A percentile compares a stretch with the other conserved stretches of the same genome.
These are phyloP conservation scores for Ischnus inquisitorius DNA, from an alignment of 2,888 invertebrate genomes.

Conservation along the genomic window DNA sequence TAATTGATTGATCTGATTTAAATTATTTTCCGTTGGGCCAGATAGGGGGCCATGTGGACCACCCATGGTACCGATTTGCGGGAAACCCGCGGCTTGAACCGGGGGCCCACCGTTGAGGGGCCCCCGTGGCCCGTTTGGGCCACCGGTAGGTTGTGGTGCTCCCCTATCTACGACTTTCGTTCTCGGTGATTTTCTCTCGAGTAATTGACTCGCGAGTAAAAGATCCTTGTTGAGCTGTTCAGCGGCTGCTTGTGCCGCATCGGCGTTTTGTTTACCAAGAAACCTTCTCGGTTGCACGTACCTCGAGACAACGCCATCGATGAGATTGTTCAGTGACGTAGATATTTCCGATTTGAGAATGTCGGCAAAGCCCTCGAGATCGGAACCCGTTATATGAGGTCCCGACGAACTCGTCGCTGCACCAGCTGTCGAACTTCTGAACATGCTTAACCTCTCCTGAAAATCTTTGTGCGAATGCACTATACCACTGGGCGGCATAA, in stretches of 20 bases:
- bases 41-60: conserved; percentile 82
- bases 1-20: conserved; percentile 87
- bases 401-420: conserved; percentile 87
- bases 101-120: conserved; percentile 84
- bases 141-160: conserved; percentile 85
- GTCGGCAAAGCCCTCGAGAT: conserved; percentile 96
- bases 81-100: conserved; percentile 86
- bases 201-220: conserved; percentile 92
- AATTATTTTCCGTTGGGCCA: conserved; percentile 86
- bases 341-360: conserved; percentile 96
- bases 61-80: conserved; percentile 87
- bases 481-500: conserved; percentile 86
- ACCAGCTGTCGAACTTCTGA: conserved; percentile 90
- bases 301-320: conserved; percentile 95
- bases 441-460: conserved; percentile 92
- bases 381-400: conserved; percentile 90
- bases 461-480: conserved; percentile 88
- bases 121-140: conserved; percentile 85
- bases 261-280: conserved; percentile 92
- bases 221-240: conserved; percentile 95
- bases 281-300: conserved; percentile 93
- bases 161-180: conserved; percentile 91
- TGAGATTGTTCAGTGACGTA: conserved; percentile 92
- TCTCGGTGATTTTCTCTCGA: conserved; percentile 94
- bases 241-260: conserved; percentile 92